Conservation (phyloP, 2,113 vertebrate genomes). For the Mionectes macconnelli region DNA sequence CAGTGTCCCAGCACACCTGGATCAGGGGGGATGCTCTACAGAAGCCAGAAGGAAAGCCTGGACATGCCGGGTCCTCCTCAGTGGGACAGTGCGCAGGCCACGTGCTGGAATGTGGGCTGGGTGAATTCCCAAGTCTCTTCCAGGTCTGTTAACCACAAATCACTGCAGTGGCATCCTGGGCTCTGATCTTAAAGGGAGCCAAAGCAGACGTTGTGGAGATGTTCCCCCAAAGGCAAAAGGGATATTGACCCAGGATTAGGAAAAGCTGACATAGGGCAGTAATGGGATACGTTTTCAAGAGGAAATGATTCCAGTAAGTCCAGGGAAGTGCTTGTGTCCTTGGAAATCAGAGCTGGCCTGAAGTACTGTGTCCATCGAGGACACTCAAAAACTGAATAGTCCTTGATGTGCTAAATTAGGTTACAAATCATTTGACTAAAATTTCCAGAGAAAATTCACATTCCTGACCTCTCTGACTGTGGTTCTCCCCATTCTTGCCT, state of each 20-base stretch:
- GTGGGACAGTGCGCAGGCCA: rapidly evolving
- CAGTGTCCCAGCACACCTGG: neutral
- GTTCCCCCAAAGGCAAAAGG: neutral
- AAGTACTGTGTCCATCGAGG: neutral
- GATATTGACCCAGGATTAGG: neutral
- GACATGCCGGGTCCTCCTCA: neutral
- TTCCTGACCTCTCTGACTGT: neutral
- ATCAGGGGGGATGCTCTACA: neutral
- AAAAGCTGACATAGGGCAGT: neutral
- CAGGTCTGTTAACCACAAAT: neutral
- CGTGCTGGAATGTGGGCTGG: rapidly evolving
- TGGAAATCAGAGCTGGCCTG: neutral
- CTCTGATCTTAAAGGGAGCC: neutral
- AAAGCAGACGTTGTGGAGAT: rapidly evolving
- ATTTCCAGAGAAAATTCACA: neutral
- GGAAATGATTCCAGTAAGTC: neutral
- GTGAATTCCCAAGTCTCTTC: neutral
- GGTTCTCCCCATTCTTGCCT: neutral
- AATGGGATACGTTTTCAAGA: neutral
- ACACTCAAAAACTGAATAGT: neutral
- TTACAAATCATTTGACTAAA: neutral
- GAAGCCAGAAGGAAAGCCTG: neutral
- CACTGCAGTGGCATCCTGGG: neutral
- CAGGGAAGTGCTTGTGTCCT: neutral
- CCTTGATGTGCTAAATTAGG: neutral